Evolutionary conservation across 1,140 invertebrate species (phyloP).

Genomic region (Ectropis grisescens): DNA sequence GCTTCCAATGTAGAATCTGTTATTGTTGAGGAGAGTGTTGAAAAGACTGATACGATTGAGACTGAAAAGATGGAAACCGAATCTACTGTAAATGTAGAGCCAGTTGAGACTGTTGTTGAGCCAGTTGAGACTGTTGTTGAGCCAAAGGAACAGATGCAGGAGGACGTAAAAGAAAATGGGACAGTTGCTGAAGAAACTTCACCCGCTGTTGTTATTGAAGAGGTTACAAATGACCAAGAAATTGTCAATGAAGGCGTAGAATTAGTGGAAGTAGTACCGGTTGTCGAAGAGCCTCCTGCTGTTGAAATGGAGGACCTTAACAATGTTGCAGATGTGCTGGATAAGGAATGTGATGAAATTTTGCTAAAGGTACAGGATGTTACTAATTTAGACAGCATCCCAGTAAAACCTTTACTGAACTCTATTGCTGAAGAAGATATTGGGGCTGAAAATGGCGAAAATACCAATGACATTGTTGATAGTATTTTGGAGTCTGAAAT

Average conservation of each 20-base stretch:
- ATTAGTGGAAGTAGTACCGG: conserved; percentile 39
- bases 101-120: not conserved
- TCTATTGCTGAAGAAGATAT: conserved; percentile 50
- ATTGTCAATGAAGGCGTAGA: conserved; percentile 25
- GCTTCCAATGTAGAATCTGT: conserved; percentile 22
- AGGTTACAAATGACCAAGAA: conserved; percentile 37
- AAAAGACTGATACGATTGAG: conserved; percentile 23
- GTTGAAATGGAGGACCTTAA: conserved; percentile 45
- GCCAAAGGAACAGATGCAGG: conserved; percentile 5
- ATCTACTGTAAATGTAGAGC: conserved; percentile 4
- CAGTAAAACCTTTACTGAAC: conserved; percentile 44
- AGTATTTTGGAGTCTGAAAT: conserved; percentile 45
- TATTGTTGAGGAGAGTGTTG: conserved; percentile 22
- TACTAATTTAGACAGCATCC: conserved; percentile 52
- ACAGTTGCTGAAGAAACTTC: conserved; percentile 11
- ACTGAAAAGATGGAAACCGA: conserved; percentile 30
- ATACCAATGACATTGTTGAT: conserved; percentile 49
- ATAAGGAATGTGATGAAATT: conserved; percentile 60
- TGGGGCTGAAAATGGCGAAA: conserved; percentile 48
- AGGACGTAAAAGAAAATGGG: too few relatives aligned
- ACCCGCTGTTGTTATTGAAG: conserved; percentile 32
- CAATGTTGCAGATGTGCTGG: conserved; percentile 50
- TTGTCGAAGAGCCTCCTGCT: conserved; percentile 43
- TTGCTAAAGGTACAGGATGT: conserved; percentile 55
- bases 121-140: not conserved